A percentile compares a stretch with the other conserved stretches of the same genome.
Evolutionary conservation across 2,113 vertebrate species (phyloP).

Genomic region (Tetraodon nigroviridis): DNA sequence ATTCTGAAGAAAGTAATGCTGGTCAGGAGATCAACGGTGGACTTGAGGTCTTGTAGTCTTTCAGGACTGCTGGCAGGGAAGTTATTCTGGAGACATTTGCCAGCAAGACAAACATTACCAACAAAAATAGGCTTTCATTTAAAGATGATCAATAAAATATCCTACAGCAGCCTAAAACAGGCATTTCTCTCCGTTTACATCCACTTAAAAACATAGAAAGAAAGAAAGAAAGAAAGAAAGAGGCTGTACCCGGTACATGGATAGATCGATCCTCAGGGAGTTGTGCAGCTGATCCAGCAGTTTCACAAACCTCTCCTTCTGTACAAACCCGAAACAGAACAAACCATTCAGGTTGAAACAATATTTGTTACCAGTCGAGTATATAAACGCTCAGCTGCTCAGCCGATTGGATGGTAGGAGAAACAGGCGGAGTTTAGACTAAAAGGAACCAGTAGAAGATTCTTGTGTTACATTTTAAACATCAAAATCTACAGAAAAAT

Average conservation of each 20-base stretch:
- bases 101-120: constrained; percentile 9
- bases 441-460: too few relatives aligned
- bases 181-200: not conserved
- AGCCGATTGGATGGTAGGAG: constrained; percentile 22
- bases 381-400: constrained; percentile 7
- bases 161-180: too few relatives aligned
- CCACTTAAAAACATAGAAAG: constrained; percentile 1
- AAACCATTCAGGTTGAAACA: constrained; percentile 17
- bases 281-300: constrained; percentile 97
- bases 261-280: constrained; percentile 93
- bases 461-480: not conserved
- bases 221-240: constrained; percentile 17
- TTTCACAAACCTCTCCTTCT: constrained; percentile 98
- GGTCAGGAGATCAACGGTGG: constrained; percentile 95
- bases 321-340: constrained; percentile 24
- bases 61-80: constrained; percentile 97
- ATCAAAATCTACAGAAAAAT: too few relatives aligned
- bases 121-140: not conserved
- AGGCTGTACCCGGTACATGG: constrained; percentile 91
- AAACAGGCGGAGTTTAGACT: constrained; percentile 14
- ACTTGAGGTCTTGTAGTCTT: constrained; percentile 94
- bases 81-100: constrained; percentile 81
- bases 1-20: constrained; percentile 99
- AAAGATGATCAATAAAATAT: not conserved
- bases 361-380: constrained; percentile 22